Evolutionary conservation across 2,113 vertebrate species (phyloP).

Genomic region (Chauna torquata): DNA sequence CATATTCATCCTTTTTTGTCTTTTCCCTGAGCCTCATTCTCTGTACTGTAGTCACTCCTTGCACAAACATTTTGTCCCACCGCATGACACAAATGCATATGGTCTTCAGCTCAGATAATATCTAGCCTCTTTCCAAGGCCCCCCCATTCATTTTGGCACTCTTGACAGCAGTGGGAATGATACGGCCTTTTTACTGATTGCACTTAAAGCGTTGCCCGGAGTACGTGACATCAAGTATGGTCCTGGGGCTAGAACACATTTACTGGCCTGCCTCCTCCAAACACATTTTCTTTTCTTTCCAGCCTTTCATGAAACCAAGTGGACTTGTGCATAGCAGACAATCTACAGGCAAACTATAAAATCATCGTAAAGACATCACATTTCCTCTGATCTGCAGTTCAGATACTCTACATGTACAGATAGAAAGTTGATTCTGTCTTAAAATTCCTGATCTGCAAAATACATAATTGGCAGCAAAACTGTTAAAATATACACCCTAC

Average conservation of each 20-base stretch:
- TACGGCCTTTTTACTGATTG: neutral
- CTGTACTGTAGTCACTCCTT: neutral
- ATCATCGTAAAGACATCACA: neutral
- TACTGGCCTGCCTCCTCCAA: neutral
- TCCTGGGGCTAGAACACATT: neutral
- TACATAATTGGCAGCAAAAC: neutral
- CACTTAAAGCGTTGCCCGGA: neutral
- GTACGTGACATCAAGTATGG: rapidly evolving
- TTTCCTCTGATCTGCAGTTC: neutral
- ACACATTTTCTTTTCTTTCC: neutral
- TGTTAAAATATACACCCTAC: neutral
- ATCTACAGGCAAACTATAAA: neutral
- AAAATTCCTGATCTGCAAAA: neutral
- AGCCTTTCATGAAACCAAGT: neutral
- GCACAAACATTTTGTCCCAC: neutral
- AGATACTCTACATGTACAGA: neutral
- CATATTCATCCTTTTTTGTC: neutral
- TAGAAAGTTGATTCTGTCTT: neutral
- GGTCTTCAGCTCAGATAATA: neutral
- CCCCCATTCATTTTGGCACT: neutral
- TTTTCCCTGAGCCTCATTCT: neutral
- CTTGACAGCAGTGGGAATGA: neutral
- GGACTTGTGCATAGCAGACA: neutral
- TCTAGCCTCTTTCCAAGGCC: neutral
- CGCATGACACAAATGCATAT: neutral